phyloP scores from a whole-genome alignment of 2,113 vertebrate species.

The Gambusia holbrooki region DNA sequence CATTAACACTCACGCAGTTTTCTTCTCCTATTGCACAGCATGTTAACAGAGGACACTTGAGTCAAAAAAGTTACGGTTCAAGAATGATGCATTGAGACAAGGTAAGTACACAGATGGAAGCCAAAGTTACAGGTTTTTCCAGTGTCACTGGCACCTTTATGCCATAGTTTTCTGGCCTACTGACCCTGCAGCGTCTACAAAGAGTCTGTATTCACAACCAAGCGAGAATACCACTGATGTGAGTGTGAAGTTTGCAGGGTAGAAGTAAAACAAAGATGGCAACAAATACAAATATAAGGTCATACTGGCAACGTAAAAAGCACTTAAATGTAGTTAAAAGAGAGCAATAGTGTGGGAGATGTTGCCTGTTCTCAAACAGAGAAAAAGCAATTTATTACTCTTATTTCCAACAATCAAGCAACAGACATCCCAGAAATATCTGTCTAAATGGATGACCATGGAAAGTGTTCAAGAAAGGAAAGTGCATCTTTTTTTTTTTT shows the following conservation, averaged over 20 bases:
- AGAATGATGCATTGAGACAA: background rate
- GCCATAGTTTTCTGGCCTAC: constrained; percentile 24
- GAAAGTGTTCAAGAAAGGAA: constrained; percentile 65
- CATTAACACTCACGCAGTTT: constrained; percentile 41
- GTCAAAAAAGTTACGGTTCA: constrained; percentile 14
- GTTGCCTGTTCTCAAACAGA: constrained; percentile 7
- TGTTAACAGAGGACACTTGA: constrained; percentile 26
- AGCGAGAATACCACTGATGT: constrained; percentile 23
- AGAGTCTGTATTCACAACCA: constrained; percentile 54
- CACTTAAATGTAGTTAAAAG: constrained; percentile 48
- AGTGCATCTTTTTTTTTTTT: constrained; percentile 75
- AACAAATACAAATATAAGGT: constrained; percentile 55
- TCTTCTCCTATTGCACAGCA: constrained; percentile 46
- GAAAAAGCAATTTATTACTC: background rate
- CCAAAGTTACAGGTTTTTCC: constrained; percentile 14
- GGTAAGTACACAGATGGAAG: background rate
- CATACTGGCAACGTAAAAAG: constrained; percentile 60
- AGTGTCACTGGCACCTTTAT: constrained; percentile 38
- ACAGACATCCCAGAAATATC: constrained; percentile 24
- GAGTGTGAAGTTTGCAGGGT: constrained; percentile 29
- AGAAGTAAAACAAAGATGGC: constrained; percentile 37
- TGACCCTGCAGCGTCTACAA: constrained; percentile 22
- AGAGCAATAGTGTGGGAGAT: constrained; percentile 27
- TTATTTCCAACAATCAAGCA: constrained; percentile 13
- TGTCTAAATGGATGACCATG: constrained; percentile 24